Base-by-base conservation (phyloP, 1,140 invertebrate species). In the Eriosoma lanigerum region DNA sequence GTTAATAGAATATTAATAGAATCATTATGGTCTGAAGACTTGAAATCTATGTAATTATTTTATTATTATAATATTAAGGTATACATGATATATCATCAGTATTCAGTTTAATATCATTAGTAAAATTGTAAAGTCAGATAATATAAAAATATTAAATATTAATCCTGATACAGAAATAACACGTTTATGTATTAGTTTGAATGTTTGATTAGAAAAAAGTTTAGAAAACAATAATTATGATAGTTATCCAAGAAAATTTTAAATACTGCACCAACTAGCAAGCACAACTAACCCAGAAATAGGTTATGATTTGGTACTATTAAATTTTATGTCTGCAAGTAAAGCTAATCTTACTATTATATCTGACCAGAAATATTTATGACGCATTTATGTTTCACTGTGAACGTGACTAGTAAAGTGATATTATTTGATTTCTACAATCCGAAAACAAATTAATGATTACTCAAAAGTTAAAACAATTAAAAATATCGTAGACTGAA, bases 321-420 rank as follows among this genome's bases (percentile, higher is more conserved):
- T 24, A 70, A 70, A 70, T 52, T 38, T 4, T 72, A 12, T 72
- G 48, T 9, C 17, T 15, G 24, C 9, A 13, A 13, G 48, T 72
- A 46, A 8, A 24, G 38, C 21, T 48, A 29, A n/a, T 38, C 32
- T 38, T 32, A n/a, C 4, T 52, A 21, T 72, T 52, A 15, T 62
- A 72, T 52, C 24, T 72, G 26, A 29, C 68, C 24, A 17, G 48
- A 72, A 72, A 72, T 72, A 72, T 72, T 29, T 52, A 52, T 72
- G 68, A 72, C 66, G 66, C 46, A 50, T 50, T 62, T 32, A 72
- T 24, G n/a, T 15, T 17, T 9, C 21, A 17, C n/a, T 46, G 24
- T 29, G 44, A 68, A 72, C 68, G 68, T 72, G 68, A 72, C 68
- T 29, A n/a, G 24, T 68, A 48, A 21, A 19, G 58, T 8, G 68